Base-by-base conservation (phyloP, 2,888 invertebrate species). In the Philaethria dido region DNA sequence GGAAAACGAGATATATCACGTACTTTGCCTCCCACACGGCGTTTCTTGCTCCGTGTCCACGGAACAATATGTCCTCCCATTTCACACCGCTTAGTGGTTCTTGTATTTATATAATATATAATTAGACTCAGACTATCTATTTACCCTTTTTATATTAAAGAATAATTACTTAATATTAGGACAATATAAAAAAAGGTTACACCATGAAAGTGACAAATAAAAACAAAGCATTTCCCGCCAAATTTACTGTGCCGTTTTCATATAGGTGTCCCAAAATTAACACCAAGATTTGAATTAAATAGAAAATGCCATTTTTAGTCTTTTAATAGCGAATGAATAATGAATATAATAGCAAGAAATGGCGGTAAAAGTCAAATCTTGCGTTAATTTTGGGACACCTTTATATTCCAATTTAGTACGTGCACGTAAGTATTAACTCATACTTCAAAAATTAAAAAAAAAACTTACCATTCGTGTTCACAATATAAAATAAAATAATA, bases 1-100 rank as follows among this genome's bases (percentile, higher is more conserved):
- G 85, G 67, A n/a, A 87, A 88, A 22, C 88, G 73, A 5, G 83
- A 83, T 4, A 83, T 79, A 25, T 85, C 71, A 0, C 70, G 55
- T 0, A 72, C 69, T 0, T 65, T 52, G 0, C 88, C 87, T n/a
- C 84, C 82, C n/a, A n/a, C n/a, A n/a, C 0, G 79, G 70, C 54
- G 80, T 70, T 0, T 22, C 42, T 65, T 80, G 78, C 0, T 77
- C 76, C 0, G 74, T 2, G 62, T 87, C 87, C 0, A 77, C n/a
- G 0, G 85, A 72, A 50, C 85, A 86, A 0, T 16, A 85, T 47
- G 2, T 67, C 64, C 0, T 77, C 75, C 86, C 85, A 85, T 2
- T 59, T 66, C 36, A 74, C 66, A 2, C n/a, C 55, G 18, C 57
- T 16, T 0, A 18, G 62, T 16, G 20, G 11, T 16, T 44, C 64